These are phyloP conservation scores for Malthinus flaveolus DNA, from an alignment of 2,888 invertebrate species.

Conservation along the genomic window DNA sequence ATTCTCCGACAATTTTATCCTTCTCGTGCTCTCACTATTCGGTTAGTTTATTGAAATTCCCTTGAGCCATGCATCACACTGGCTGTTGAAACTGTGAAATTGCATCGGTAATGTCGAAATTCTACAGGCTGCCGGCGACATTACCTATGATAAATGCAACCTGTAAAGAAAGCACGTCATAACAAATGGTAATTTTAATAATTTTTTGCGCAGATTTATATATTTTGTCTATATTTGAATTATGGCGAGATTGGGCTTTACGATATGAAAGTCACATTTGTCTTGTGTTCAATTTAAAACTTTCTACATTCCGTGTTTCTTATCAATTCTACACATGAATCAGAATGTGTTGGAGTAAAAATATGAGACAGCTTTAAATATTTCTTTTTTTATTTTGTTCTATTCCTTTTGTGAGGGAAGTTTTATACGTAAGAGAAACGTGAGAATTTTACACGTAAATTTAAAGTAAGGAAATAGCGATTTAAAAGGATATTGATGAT, in stretches of 20 bases:
- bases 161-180: slow-evolving; percentile 6
- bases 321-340: slow-evolving; percentile 46
- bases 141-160: slow-evolving; percentile 32
- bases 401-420: background rate
- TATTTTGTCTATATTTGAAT: slow-evolving; percentile 31
- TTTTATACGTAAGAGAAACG: no score
- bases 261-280: slow-evolving; percentile 40
- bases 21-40: slow-evolving; percentile 3
- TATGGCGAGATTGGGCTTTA: slow-evolving; percentile 43
- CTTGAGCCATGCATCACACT: slow-evolving; percentile 33
- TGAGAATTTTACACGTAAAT: no score
- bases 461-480: no score
- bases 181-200: slow-evolving; percentile 10
- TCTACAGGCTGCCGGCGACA: slow-evolving; percentile 34
- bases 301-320: slow-evolving; percentile 45
- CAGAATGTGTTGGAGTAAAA: slow-evolving; percentile 33
- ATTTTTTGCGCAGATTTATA: background rate
- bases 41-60: slow-evolving; percentile 10
- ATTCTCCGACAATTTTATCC: background rate
- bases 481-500: no score
- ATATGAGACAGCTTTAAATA: slow-evolving; percentile 29
- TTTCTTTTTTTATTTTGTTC: slow-evolving; percentile 16
- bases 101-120: slow-evolving; percentile 41
- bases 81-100: slow-evolving; percentile 37
- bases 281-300: slow-evolving; percentile 41